These are phyloP conservation scores for Synanthedon tipuliformis DNA, from an alignment of 2,888 invertebrate species.

Conservation along the genomic window DNA sequence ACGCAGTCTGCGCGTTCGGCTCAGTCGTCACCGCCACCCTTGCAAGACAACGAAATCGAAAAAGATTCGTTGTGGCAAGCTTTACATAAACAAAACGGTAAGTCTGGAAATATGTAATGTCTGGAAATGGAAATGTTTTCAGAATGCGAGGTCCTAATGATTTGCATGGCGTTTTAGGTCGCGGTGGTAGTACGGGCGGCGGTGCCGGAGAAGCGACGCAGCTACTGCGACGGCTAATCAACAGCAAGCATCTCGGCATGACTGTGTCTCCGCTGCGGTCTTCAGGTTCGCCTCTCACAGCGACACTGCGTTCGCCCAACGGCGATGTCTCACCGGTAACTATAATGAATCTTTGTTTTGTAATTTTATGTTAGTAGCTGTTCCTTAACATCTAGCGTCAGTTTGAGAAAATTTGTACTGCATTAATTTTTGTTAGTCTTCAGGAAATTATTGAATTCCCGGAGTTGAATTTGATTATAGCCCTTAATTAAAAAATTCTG, in stretches of 20 bases:
- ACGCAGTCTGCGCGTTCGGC: slow-evolving; percentile 60
- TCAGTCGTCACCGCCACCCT: slow-evolving; percentile 57
- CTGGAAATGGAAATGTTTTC: too few relatives aligned
- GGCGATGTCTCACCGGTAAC: slow-evolving; percentile 51
- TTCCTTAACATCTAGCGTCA: too few relatives aligned
- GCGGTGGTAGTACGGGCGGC: slow-evolving; percentile 51
- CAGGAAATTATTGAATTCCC: too few relatives aligned
- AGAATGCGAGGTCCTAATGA: too few relatives aligned
- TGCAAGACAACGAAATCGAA: slow-evolving; percentile 53
- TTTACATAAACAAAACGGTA: slow-evolving; percentile 67
- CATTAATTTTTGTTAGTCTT: too few relatives aligned
- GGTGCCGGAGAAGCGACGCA: slow-evolving; percentile 75
- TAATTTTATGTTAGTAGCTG: too few relatives aligned
- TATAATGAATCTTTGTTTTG: too few relatives aligned
- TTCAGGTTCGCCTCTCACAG: slow-evolving; percentile 2
- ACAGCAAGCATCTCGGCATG: slow-evolving; percentile 79
- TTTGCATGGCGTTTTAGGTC: slow-evolving; percentile 37
- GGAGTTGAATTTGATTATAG: too few relatives aligned
- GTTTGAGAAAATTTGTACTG: too few relatives aligned
- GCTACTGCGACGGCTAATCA: slow-evolving; percentile 79
- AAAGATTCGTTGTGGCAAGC: slow-evolving; percentile 71
- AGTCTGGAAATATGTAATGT: slow-evolving; percentile 1
- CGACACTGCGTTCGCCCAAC: slow-evolving; percentile 31
- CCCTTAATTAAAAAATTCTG: too few relatives aligned
- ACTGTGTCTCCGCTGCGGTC: slow-evolving; percentile 64